phyloP scores from a whole-genome alignment of 2,113 vertebrate genomes.

The Seriola rivoliana region DNA sequence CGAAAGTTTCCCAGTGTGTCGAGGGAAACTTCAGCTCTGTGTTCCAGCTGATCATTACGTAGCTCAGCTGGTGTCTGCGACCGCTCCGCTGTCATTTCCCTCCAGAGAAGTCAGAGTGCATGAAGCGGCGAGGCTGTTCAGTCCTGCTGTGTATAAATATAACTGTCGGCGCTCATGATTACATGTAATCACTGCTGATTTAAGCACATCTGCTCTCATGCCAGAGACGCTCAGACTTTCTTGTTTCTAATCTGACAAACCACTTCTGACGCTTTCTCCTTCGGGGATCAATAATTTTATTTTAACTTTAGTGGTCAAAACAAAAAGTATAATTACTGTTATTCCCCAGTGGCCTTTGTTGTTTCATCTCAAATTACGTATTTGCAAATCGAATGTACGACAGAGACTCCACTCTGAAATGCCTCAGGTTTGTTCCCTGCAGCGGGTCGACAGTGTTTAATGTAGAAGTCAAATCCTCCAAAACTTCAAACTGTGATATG shows the following conservation, averaged over 20 bases:
- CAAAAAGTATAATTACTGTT: background rate
- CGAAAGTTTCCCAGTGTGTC: background rate
- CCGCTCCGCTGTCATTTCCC: background rate
- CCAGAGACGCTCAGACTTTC: background rate
- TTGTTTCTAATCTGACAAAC: background rate
- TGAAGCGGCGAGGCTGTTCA: background rate
- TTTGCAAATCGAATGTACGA: background rate
- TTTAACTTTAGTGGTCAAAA: background rate
- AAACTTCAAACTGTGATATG: background rate
- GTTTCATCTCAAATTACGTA: background rate
- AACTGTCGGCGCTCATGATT: constrained; percentile 24
- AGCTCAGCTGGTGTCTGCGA: background rate
- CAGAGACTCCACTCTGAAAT: no score
- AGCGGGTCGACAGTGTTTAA: no score
- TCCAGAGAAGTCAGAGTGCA: background rate
- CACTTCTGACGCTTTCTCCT: background rate
- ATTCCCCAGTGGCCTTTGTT: background rate
- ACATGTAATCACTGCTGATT: constrained; percentile 43
- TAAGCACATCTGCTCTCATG: background rate
- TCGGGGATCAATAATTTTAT: background rate
- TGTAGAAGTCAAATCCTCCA: no score
- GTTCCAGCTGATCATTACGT: background rate
- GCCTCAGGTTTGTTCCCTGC: no score
- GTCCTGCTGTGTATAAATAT: constrained; percentile 41
- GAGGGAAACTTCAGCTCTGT: background rate